Percentiles rank a stretch among this genome's conserved stretches.
Conservation (phyloP, 2,113 vertebrate species). For the chimpanzee (Pan troglodytes) region DNA sequence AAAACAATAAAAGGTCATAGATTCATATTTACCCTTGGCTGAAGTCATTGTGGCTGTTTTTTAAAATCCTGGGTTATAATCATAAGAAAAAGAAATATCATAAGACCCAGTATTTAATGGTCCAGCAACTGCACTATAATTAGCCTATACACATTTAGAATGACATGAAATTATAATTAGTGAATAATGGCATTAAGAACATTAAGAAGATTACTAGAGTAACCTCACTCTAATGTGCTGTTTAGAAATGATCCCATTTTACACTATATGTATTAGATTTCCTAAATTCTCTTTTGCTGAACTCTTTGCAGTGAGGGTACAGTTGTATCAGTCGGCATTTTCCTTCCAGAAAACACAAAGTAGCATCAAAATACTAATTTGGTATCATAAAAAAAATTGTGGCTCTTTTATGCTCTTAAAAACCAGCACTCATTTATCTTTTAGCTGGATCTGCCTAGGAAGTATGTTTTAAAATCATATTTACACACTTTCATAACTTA, state of each 20-base stretch:
- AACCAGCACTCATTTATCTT: background rate
- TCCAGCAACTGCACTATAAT: constrained; percentile 48
- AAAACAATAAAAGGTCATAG: constrained; percentile 49
- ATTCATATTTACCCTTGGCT: constrained; percentile 42
- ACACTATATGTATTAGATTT: background rate
- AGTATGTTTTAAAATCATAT: background rate
- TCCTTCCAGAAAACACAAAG: constrained; percentile 24
- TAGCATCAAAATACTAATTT: background rate
- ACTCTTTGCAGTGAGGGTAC: background rate
- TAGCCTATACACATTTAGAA: constrained; percentile 54
- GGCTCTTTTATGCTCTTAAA: background rate
- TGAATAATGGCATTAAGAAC: constrained; percentile 52
- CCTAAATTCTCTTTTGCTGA: background rate
- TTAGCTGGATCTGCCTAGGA: background rate
- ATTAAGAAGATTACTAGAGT: background rate
- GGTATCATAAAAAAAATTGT: background rate
- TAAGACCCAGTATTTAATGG: constrained; percentile 43
- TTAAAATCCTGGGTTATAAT: constrained; percentile 25
- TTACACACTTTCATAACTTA: background rate
- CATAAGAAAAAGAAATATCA: constrained; percentile 48
- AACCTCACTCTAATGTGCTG: background rate
- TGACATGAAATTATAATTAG: constrained; percentile 46
- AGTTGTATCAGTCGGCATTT: background rate
- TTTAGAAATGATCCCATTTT: constrained; percentile 42
- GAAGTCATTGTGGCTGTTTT: constrained; percentile 48